Conservation (phyloP, 2,888 invertebrate genomes). For the Dexiosoma caninum region DNA sequence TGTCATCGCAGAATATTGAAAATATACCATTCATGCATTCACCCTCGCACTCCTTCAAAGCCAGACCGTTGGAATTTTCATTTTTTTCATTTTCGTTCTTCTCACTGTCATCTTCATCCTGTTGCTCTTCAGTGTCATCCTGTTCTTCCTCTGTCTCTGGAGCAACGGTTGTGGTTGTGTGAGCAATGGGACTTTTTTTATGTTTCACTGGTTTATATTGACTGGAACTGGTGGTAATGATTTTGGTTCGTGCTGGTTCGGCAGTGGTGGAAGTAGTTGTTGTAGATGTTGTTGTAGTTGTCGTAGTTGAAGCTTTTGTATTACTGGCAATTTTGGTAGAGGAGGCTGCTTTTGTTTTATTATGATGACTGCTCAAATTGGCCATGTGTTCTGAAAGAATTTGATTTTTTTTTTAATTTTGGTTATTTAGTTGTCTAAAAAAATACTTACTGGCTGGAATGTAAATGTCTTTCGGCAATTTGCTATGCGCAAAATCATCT, state of each 20-base stretch:
- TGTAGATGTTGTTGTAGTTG: constrained; percentile 64
- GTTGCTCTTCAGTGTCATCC: constrained; percentile 60
- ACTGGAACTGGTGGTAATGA: constrained; percentile 66
- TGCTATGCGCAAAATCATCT: constrained; percentile 83
- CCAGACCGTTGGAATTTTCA: constrained; percentile 67
- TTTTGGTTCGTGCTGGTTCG: constrained; percentile 70
- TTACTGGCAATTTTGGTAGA: constrained; percentile 76
- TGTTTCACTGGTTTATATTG: constrained; percentile 70
- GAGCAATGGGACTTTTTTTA: constrained; percentile 69
- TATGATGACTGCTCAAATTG: constrained; percentile 68
- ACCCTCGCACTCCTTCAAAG: constrained; percentile 84
- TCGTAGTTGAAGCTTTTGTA: constrained; percentile 57
- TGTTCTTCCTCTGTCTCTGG: constrained; percentile 68
- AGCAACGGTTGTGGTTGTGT: constrained; percentile 68
- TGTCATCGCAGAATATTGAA: constrained; percentile 90
- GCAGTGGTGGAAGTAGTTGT: constrained; percentile 72
- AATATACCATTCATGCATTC: constrained; percentile 91
- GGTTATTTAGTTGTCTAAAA: not conserved
- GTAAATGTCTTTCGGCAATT: constrained; percentile 85
- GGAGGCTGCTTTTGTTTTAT: constrained; percentile 67
- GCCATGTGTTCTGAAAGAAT: constrained; percentile 73
- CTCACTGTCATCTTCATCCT: constrained; percentile 66
- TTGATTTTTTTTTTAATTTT: not conserved
- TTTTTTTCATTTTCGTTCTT: constrained; percentile 67
- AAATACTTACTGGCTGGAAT: constrained; percentile 81